Conservation (phyloP, 2,888 invertebrate species). For the Limnephilus marmoratus region DNA sequence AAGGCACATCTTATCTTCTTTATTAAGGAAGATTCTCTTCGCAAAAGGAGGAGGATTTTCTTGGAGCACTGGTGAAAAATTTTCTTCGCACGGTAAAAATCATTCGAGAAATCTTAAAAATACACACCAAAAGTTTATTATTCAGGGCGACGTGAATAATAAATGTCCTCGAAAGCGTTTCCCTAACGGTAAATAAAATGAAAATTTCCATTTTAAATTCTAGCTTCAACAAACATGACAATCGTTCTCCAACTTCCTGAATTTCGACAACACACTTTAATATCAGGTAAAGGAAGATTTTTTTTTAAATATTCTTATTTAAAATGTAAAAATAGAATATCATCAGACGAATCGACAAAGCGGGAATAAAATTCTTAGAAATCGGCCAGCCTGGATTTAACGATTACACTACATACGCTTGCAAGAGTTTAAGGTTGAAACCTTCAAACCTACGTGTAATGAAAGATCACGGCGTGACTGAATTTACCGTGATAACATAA, state of each 20-base stretch:
- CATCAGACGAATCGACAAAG: too few relatives aligned
- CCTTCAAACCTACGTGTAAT: too few relatives aligned
- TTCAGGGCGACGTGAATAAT: constrained; percentile 45
- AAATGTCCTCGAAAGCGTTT: constrained; percentile 18
- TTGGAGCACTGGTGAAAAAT: neutral
- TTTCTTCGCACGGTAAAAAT: neutral
- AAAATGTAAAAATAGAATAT: neutral
- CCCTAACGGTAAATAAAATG: constrained; percentile 26
- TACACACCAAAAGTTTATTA: neutral
- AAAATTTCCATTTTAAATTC: constrained; percentile 26
- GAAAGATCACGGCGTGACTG: too few relatives aligned
- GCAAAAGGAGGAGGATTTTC: neutral
- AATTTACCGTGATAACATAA: too few relatives aligned
- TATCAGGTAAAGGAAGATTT: neutral
- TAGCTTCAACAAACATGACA: constrained; percentile 26
- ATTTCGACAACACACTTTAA: constrained; percentile 2
- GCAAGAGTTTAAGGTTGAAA: too few relatives aligned
- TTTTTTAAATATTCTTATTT: neutral
- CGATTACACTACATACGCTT: too few relatives aligned
- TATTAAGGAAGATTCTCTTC: neutral
- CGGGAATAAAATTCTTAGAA: too few relatives aligned
- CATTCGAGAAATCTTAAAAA: constrained; percentile 41
- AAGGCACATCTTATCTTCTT: constrained; percentile 8
- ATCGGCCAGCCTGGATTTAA: too few relatives aligned
- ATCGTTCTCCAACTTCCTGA: neutral